phyloP scores from a whole-genome alignment of 2,113 vertebrate species.

The Leptodactylus fuscus region DNA sequence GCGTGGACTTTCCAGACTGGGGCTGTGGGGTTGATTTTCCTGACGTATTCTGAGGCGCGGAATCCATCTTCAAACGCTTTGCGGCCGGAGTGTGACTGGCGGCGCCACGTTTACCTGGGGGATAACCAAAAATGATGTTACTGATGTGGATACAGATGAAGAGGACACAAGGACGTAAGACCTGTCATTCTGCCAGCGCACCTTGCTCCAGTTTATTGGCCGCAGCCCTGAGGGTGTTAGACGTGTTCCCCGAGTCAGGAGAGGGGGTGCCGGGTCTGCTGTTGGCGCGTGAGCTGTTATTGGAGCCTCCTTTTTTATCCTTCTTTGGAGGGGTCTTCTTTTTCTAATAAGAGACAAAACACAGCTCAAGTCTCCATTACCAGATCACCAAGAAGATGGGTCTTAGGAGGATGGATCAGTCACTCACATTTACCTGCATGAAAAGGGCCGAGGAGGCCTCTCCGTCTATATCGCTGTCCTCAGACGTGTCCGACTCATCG shows the following conservation, averaged over 20 bases:
- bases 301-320: conserved; percentile 84
- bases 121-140: neutral
- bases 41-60: conserved; percentile 78
- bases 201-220: conserved; percentile 90
- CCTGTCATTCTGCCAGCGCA: conserved; percentile 51
- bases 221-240: conserved; percentile 84
- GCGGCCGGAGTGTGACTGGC: conserved; percentile 77
- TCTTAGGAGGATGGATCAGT: neutral
- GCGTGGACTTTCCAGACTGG: conserved; percentile 87
- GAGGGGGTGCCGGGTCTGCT: conserved; percentile 87
- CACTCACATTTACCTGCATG: conserved; percentile 74
- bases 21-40: conserved; percentile 89
- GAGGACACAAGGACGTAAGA: neutral
- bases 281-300: conserved; percentile 83
- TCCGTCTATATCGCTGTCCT: conserved; percentile 92
- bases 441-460: conserved; percentile 88
- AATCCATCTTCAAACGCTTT: conserved; percentile 85
- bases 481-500: conserved; percentile 87
- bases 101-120: conserved; percentile 81
- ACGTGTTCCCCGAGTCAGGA: conserved; percentile 77
- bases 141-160: neutral
- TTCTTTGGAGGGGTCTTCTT: conserved; percentile 91
- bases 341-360: conserved; percentile 62
- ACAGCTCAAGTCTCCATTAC: neutral
- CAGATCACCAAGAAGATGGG: neutral